Base-by-base conservation (phyloP, 1,140 invertebrate species). In the Galendromus occidentalis region DNA sequence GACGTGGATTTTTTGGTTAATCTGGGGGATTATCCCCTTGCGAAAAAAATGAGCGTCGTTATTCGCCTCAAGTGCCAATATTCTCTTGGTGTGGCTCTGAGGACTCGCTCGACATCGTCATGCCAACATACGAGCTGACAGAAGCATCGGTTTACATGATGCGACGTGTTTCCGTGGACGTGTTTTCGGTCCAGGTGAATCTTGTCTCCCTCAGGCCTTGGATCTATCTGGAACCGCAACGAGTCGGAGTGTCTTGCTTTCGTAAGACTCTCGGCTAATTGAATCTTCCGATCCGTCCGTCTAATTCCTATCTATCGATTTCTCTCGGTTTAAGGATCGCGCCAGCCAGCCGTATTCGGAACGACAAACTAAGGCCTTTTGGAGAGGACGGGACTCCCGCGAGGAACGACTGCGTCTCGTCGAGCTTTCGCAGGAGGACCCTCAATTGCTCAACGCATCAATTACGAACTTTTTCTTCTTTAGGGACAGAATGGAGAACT, bases 391-490 rank as follows among this genome's bases (percentile, higher is more conserved):
- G 65, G 93, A 97, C 76, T 89, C 91, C 14, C 79, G 88, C 5
- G 78, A 81, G 70, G 85, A 89, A 74, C 77, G 93, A 64, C 78
- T 98, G 0, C 79, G 89, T 68, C 78, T 97, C 7, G 84, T 95
- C 17, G 83, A 86, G 66, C 81, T 96, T 68, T 81, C 86, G 0
- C 78, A 83, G 69, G 77, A 83, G 67, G 70, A 91, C 78, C 85
- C 88, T 4, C 81, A 91, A 65, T 73, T 93, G 0, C 84, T 94
- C 66, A 91, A 96, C 79, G 91, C 83, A 12, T 89, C 88, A 0
- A 80, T 98, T 5, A 97, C 92, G 2, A 92, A 94, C 75, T 95
- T 96, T 75, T 97, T 97, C 74, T 97, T 97, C 77, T 97, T 91
- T 73, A 82, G 82, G 66, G 83, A 94, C 72, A 80, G 91, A 76